Evolutionary conservation across 2,888 invertebrate genomes (phyloP), one percentile per base, ranked within the genome.

Genomic region (Icerya purchasi): DNA sequence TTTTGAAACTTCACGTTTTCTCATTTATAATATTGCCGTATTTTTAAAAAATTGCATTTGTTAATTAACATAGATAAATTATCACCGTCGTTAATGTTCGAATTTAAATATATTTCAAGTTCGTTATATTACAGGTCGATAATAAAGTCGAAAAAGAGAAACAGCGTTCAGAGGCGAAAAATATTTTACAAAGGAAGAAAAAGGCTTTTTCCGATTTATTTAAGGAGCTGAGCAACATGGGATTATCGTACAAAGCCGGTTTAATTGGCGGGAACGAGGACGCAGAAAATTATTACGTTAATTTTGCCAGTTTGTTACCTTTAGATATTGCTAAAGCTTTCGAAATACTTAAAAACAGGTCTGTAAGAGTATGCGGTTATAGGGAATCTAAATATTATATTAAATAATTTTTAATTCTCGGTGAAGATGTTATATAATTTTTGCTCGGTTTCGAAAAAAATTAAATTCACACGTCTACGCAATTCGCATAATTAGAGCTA

Each of bases 201-300:
- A 83, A 87, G 72, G 83, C 85, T 0, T 72, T 96, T 1, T 79
- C 87, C 0, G 90, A 92, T 71, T 75, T 94, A 53, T 94, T 93
- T 70, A 88, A 86, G 69, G 76, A 78, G 22, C 72, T 97, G 0
- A 71, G 78, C 0, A 78, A 78, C 61, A 75, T 86, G 64, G 90
- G 92, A 0, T 70, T 93, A 1, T 90, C 86, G 53, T 89, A 86
- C 68, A 80, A 86, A 62, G 80, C 82, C 1, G 94, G 94, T 1
- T 73, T 86, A 5, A 61, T 64, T 20, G 36, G 54, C 2, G 57
- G 58, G 10, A 56, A 68, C 36, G 36, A 36, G 36, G 36, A 36
- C 36, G n/a, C n/a, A n/a, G 63, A 66, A 19, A 62, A 63, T 55
- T 63, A 66, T 54, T 63, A 67, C 21, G 61, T 66, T 21, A 65